Evolutionary conservation across 2,888 invertebrate genomes (phyloP).

Genomic region (Stictocephala bisonia): DNA sequence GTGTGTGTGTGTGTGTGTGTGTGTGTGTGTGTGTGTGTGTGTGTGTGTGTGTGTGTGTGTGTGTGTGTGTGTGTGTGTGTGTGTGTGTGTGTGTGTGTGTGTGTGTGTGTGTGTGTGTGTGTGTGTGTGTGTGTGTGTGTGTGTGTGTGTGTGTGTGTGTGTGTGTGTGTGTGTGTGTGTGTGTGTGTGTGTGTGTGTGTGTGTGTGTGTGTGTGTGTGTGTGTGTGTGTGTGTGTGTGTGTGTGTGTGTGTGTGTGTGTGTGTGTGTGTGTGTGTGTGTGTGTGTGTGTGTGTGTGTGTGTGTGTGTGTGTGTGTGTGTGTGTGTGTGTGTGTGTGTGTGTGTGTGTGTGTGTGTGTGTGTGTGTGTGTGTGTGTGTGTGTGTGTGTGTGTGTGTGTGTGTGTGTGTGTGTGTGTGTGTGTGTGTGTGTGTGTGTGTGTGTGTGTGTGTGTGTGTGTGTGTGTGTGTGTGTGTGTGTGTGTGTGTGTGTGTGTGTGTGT

Average conservation of each 20-base stretch:
- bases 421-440: constrained; percentile 40
- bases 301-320: constrained; percentile 41
- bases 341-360: constrained; percentile 41
- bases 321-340: constrained; percentile 40
- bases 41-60: too few species aligned
- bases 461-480: constrained; percentile 40
- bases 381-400: constrained; percentile 40
- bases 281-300: constrained; percentile 39
- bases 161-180: too few species aligned
- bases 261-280: constrained; percentile 41
- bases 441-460: constrained; percentile 41
- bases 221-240: too few species aligned
- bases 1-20: too few species aligned
- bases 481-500: constrained; percentile 41
- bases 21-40: too few species aligned
- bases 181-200: too few species aligned
- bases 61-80: too few species aligned
- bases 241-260: background rate
- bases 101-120: too few species aligned
- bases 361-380: constrained; percentile 40
- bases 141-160: too few species aligned
- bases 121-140: too few species aligned
- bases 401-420: constrained; percentile 41
- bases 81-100: too few species aligned
- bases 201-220: too few species aligned